These are phyloP conservation scores for Scaptomyza flava DNA, from an alignment of 2,888 invertebrate species.

Conservation along the genomic window DNA sequence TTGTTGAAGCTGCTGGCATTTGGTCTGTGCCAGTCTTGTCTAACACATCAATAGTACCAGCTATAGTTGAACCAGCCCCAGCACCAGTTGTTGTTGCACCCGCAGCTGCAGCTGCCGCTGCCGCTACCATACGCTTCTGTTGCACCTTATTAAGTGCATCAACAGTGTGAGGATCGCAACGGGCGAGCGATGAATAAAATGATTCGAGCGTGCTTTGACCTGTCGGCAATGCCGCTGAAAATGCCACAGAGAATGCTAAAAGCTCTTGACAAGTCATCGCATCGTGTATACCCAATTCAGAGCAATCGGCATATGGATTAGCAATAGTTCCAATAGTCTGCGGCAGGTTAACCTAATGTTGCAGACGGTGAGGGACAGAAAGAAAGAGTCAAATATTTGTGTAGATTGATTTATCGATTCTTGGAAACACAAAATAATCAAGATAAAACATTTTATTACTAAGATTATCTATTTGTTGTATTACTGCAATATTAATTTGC, in stretches of 20 bases:
- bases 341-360: conserved; percentile 83
- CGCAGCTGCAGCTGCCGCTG: conserved; percentile 71
- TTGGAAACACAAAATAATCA: too few species aligned
- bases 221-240: conserved; percentile 95
- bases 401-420: too few species aligned
- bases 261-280: conserved; percentile 91
- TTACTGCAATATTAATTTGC: too few species aligned
- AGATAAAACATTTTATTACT: too few species aligned
- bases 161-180: conserved; percentile 86
- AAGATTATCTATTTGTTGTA: too few species aligned
- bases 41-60: conserved; percentile 19
- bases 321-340: conserved; percentile 85
- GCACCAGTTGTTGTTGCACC: conserved; percentile 2
- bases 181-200: conserved; percentile 92
- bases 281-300: conserved; percentile 85
- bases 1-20: not conserved
- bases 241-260: conserved; percentile 95
- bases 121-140: conserved; percentile 76
- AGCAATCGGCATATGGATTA: conserved; percentile 85
- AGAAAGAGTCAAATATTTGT: not conserved
- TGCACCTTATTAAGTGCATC: conserved; percentile 80
- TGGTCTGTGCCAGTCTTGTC: conserved; percentile 2
- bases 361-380: too few species aligned
- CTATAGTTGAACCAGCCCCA: conserved; percentile 15
- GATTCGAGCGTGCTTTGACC: conserved; percentile 93